Base-by-base conservation (phyloP, 2,113 vertebrate genomes). In the Indicator indicator region DNA sequence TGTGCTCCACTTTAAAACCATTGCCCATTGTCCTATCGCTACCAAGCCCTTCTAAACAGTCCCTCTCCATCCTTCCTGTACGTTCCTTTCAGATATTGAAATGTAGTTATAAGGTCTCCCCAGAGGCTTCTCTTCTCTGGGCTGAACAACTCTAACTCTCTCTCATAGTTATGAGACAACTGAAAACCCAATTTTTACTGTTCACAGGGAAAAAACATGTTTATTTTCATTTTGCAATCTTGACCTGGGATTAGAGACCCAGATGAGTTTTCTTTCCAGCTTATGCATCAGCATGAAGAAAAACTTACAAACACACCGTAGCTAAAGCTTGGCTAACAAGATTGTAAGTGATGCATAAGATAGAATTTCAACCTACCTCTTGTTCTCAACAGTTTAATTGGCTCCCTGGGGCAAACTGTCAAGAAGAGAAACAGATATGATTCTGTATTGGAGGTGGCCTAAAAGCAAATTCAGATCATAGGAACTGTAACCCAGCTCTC, bases 381-480 rank as follows among this genome's bases (percentile, higher is more conserved):
- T 54, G 17, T 40, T 95, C 85, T 88, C 65, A 75, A 72, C 88
- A 83, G 60, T 95, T 85, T 95, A 95, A 96, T 95, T 96, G 87
- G 93, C 76, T 97, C 93, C 89, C 93, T 88, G 40, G 88, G 73
- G 87, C 82, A 91, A 89, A 83, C 79, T 75, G 85, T 86, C 65
- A 93, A 71, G 69, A 88, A 86, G 91, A 54, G 62, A 95, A 95
- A 83, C 36, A 3, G 10, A 85, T 46, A 75, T 5, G 38, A 73
- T 54, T 80, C 48, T 58, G 42, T 48, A 89, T 86, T 94, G 93
- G 80, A 93, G 67, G 55, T 69, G 73, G 67, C 56, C 70, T 93
- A 70, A 92, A 93, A 96, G 65, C 54, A 83, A 54, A 71, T 81
- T 95, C 69, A 84, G 73, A 83, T 93, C 64, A 64, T 3, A 75